Percentiles rank a stretch among this genome's conserved stretches.
Conservation (phyloP, 2,113 vertebrate species). For the Acanthisitta chloris region DNA sequence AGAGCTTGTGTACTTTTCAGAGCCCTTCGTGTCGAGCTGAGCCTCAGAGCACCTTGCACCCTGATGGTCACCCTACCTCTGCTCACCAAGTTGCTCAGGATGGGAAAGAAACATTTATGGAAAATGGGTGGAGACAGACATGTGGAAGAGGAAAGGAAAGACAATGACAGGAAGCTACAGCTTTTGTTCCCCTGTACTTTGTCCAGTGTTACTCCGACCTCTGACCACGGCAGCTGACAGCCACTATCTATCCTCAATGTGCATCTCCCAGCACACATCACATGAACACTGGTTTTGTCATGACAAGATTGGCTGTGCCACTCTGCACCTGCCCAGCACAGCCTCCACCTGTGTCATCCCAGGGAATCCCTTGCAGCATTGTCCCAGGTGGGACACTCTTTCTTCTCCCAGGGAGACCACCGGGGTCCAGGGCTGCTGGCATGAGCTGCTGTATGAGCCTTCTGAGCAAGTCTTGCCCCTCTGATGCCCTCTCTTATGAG, state of each 20-base stretch:
- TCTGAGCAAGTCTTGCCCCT: not conserved
- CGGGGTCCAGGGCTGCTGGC: not conserved
- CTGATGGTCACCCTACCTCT: not conserved
- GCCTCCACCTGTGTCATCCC: not conserved
- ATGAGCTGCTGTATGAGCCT: not conserved
- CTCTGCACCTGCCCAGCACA: not conserved
- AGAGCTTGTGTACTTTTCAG: not conserved
- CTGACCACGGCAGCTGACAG: not conserved
- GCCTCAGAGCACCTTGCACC: rapidly evolving
- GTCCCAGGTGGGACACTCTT: not conserved
- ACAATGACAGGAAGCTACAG: not conserved
- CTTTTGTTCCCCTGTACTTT: not conserved
- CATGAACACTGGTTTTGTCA: rapidly evolving
- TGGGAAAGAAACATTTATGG: not conserved
- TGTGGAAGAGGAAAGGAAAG: not conserved
- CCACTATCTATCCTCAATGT: rapidly evolving
- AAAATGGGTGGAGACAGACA: not conserved
- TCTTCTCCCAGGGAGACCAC: not conserved
- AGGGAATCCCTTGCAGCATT: rapidly evolving
- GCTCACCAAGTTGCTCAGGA: not conserved
- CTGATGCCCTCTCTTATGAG: rapidly evolving
- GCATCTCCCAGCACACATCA: rapidly evolving
- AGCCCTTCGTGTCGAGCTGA: rapidly evolving
- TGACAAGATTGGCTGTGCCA: rapidly evolving
- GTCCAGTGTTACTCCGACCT: not conserved